These are phyloP conservation scores for Cryptoprocta ferox DNA, from an alignment of 2,797 vertebrate genomes.

Conservation along the genomic window DNA sequence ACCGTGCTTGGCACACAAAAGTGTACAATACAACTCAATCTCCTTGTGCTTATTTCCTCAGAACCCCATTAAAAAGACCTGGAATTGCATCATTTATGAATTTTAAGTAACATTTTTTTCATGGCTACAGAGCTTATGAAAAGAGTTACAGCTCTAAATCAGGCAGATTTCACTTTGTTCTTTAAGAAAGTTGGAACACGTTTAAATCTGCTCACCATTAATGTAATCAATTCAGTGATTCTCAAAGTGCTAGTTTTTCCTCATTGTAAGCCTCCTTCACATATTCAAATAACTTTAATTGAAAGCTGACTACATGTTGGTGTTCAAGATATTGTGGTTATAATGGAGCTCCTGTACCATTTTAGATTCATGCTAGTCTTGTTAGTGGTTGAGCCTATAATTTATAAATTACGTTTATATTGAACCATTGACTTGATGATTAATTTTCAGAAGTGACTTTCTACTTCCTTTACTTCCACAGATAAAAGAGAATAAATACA, in stretches of 20 bases:
- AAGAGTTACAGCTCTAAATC: not conserved
- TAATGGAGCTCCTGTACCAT: not conserved
- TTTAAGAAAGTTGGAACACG: not conserved
- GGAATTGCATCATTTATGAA: not conserved
- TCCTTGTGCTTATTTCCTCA: not conserved
- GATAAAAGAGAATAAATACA: not conserved
- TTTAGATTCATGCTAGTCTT: not conserved
- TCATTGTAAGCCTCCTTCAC: not conserved
- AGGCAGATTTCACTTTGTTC: not conserved
- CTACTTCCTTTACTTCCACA: not conserved
- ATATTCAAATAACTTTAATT: not conserved
- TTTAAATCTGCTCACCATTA: not conserved
- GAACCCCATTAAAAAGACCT: not conserved
- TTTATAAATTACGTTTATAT: not conserved
- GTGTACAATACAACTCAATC: not conserved
- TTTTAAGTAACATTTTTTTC: slow-evolving; percentile 15
- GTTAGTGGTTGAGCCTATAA: not conserved
- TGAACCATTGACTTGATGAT: not conserved
- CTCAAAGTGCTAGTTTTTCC: not conserved
- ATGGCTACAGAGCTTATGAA: not conserved
- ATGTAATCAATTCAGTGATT: not conserved
- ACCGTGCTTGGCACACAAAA: not conserved
- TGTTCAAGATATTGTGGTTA: not conserved
- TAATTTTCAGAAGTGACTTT: not conserved
- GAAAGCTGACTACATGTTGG: not conserved